Evolutionary conservation across 2,797 vertebrate genomes (phyloP).

Genomic region (Mallotus villosus): DNA sequence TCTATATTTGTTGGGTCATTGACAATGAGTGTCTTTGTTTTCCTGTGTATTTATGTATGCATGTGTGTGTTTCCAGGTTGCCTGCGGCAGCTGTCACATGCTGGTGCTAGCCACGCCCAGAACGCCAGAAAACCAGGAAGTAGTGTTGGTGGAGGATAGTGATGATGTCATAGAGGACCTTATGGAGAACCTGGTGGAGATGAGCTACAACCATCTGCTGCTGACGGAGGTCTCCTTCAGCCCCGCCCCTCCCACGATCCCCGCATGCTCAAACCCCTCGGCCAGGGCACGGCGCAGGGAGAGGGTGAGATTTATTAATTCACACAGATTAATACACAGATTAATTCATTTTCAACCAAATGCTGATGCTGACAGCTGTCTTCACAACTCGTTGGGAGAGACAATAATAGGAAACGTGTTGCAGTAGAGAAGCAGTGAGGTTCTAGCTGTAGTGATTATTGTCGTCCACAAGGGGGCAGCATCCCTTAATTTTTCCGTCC

Average conservation of each 20-base stretch:
- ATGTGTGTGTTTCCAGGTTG: constrained; percentile 65
- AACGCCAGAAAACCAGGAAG: constrained; percentile 51
- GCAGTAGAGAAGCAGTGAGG: too few relatives aligned
- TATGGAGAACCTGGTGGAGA: constrained; percentile 45
- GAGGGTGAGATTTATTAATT: constrained; percentile 65
- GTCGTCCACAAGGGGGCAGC: constrained; percentile 46
- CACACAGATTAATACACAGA: neutral
- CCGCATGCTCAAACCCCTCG: constrained; percentile 54
- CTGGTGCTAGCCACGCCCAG: constrained; percentile 81
- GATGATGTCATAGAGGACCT: constrained; percentile 46
- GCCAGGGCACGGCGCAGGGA: constrained; percentile 81
- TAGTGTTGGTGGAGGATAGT: constrained; percentile 37
- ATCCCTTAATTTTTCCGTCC: constrained; percentile 20
- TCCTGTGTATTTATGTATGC: neutral
- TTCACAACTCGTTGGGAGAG: too few relatives aligned
- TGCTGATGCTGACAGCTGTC: neutral
- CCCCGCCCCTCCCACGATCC: constrained; percentile 40
- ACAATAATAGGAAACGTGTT: too few relatives aligned
- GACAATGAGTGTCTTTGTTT: neutral
- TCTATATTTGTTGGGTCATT: neutral
- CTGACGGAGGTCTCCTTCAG: constrained; percentile 43
- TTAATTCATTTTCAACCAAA: neutral
- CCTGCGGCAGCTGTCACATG: constrained; percentile 86
- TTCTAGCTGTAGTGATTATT: constrained; percentile 20
- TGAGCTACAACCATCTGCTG: constrained; percentile 37